Evolutionary conservation across 2,113 vertebrate genomes (phyloP), one percentile per base, ranked within the genome.

Genomic region (Pseudorectes ferrugineus): DNA sequence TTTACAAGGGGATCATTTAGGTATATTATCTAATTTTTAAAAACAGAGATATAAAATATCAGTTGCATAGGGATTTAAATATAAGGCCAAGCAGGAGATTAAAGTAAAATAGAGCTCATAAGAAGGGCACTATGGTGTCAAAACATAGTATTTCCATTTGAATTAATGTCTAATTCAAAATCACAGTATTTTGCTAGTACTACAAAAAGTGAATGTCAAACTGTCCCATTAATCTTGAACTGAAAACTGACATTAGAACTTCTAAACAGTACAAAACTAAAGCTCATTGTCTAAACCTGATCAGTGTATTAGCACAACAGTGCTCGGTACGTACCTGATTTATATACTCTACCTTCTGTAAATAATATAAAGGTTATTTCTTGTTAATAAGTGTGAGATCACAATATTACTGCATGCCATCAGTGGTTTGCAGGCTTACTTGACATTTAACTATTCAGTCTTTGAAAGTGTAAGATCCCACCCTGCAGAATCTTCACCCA

Each of bases 51-150:
- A 98, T 84, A 98, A 98, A 98, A 97, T 96, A 98, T 93, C 97
- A 97, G 95, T 98, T 98, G 98, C 98, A 98, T 98, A 98, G 98
- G 97, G 94, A 98, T 97, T 98, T 98, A 98, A 98, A 98, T 98
- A 98, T 98, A 98, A 98, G 98, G 98, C 98, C 97, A 98, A 98
- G 97, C 98, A 98, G 97, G 89, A 97, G 96, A 97, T 92, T 97
- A 96, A 97, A 97, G 96, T 97, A 95, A 97, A 96, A 92, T 57
- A 96, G 96, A 94, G 95, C 97, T 97, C 85, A 74, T 97, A 97
- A 93, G 92, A 98, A 98, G 98, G 97, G 98, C 97, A 98, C 97
- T 97, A 95, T 89, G 97, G 97, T 98, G 97, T 98, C 96, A 97
- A 97, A 95, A 98, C 94, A 97, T 81, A 97, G 91, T 92, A 92